Conservation (phyloP, 1,140 invertebrate species). For the Brachionus asplanchnoidis region DNA sequence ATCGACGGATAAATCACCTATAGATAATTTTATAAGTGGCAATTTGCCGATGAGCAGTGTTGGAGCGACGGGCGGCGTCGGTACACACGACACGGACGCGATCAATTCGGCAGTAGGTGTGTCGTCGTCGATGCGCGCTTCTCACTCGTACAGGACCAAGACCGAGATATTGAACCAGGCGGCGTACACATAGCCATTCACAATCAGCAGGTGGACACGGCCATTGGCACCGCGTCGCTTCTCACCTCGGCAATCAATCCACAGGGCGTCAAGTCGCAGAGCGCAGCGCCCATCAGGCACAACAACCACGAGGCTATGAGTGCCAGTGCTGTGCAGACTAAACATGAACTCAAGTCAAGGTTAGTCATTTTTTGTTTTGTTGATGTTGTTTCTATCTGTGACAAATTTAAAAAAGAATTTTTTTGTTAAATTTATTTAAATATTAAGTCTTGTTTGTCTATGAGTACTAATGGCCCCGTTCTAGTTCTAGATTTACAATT, state of each 20-base stretch:
- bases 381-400: not conserved
- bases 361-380: not conserved
- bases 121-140: not conserved
- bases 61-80: not conserved
- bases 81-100: not conserved
- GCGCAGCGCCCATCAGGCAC: not conserved
- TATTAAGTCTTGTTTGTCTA: not conserved
- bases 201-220: not conserved
- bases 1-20: not conserved
- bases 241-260: not conserved
- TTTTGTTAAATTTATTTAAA: not conserved
- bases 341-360: slow-evolving; percentile 5
- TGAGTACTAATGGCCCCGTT: not conserved
- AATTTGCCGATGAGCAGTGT: not conserved
- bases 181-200: not conserved
- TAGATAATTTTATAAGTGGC: not conserved
- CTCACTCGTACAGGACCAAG: not conserved
- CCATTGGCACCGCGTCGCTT: not conserved
- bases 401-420: not conserved
- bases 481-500: too few relatives aligned
- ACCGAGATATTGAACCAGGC: not conserved
- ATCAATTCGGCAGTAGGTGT: not conserved
- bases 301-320: not conserved
- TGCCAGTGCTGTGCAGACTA: not conserved
- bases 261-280: not conserved